Percentiles rank a stretch among this genome's conserved stretches.
phyloP scores from a whole-genome alignment of 2,888 invertebrate genomes.

The Trichopoda pennipes region DNA sequence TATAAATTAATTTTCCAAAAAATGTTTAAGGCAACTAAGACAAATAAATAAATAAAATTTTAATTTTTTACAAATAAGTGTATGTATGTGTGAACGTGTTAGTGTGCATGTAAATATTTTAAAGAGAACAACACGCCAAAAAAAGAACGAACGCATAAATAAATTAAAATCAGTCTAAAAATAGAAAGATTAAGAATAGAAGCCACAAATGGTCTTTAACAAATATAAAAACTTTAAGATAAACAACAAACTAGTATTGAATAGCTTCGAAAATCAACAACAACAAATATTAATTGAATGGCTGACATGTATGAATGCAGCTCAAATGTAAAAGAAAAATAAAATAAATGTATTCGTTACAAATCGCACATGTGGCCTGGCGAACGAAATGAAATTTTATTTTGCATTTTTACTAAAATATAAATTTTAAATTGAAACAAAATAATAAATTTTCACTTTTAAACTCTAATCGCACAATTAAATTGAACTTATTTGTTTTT shows the following conservation, averaged over 20 bases:
- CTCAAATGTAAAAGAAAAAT: constrained; percentile 10
- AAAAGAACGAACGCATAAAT: neutral
- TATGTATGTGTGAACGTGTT: neutral
- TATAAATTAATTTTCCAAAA: no score
- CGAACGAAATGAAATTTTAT: neutral
- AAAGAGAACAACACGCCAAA: neutral
- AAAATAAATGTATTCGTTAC: neutral
- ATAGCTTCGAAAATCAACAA: constrained; percentile 23
- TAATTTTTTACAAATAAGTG: no score
- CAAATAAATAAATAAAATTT: no score
- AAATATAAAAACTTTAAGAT: constrained; percentile 1
- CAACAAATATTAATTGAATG: constrained; percentile 18
- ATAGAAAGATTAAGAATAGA: constrained; percentile 30
- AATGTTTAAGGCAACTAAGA: no score
- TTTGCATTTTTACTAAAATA: neutral
- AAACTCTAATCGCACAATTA: no score
- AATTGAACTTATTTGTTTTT: no score
- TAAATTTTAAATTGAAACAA: neutral
- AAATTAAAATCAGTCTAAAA: constrained; percentile 18
- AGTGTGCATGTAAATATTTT: no score
- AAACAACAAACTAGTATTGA: constrained; percentile 15
- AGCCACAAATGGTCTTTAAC: constrained; percentile 41
- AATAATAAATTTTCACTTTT: neutral
- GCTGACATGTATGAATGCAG: constrained; percentile 5
- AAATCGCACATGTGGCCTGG: neutral